phyloP scores from a whole-genome alignment of 1,140 invertebrate species.

The Steinernema feltiae region DNA sequence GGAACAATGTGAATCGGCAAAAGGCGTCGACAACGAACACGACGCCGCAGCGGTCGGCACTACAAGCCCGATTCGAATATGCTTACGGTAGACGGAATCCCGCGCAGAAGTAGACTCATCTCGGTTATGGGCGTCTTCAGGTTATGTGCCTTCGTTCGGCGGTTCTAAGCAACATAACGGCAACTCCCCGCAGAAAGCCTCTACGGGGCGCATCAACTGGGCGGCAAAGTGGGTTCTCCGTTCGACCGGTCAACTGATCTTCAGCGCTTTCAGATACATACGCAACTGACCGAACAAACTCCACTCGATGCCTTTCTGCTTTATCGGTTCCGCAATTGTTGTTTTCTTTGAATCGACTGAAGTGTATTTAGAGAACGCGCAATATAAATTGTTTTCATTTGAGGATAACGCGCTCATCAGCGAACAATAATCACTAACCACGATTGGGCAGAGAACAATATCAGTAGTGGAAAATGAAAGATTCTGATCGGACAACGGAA shows the following conservation, averaged over 20 bases:
- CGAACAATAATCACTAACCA: neutral
- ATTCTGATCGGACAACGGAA: neutral
- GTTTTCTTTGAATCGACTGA: neutral
- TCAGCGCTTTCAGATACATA: neutral
- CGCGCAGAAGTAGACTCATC: conserved; percentile 17
- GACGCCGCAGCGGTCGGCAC: conserved; percentile 37
- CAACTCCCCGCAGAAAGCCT: conserved; percentile 34
- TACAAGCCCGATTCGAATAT: conserved; percentile 57
- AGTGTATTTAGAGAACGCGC: neutral
- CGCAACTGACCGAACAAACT: conserved; percentile 1
- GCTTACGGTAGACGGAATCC: conserved; percentile 46
- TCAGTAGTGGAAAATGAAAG: neutral
- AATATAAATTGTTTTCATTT: neutral
- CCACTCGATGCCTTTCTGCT: neutral
- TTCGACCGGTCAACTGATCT: neutral
- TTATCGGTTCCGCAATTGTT: neutral
- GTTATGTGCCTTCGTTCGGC: conserved; percentile 45
- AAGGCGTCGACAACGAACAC: conserved; percentile 25
- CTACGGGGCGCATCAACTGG: conserved; percentile 44
- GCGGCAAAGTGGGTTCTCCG: conserved; percentile 37
- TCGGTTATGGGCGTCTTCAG: conserved; percentile 15
- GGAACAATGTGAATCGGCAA: neutral
- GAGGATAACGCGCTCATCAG: neutral
- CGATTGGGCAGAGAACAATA: neutral
- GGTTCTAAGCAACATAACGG: conserved; percentile 22